A percentile compares a stretch with the other conserved stretches of the same genome.
phyloP scores from a whole-genome alignment of 2,113 vertebrate genomes.

The Ageneiosus marmoratus region DNA sequence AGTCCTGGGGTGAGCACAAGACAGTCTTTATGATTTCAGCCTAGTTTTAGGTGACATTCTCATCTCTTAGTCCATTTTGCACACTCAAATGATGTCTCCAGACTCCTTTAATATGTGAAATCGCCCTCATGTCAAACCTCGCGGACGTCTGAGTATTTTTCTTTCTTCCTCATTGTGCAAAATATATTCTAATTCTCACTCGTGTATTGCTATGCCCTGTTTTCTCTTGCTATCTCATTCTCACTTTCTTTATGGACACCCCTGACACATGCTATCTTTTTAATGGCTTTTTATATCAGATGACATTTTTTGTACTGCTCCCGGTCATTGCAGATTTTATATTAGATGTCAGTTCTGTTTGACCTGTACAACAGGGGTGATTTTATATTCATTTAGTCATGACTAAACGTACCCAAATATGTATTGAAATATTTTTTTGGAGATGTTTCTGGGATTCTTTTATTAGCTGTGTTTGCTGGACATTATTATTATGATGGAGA shows the following conservation, averaged over 20 bases:
- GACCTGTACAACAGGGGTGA: slow-evolving; percentile 4
- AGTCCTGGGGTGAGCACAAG: neutral
- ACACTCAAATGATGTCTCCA: neutral
- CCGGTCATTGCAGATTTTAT: slow-evolving; percentile 13
- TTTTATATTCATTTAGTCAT: slow-evolving; percentile 36
- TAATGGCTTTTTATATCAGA: neutral
- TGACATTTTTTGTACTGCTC: neutral
- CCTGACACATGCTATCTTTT: neutral
- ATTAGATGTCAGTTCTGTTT: slow-evolving; percentile 26
- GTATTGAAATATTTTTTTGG: slow-evolving; percentile 19
- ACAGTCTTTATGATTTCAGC: neutral
- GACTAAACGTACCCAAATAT: neutral
- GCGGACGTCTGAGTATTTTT: neutral
- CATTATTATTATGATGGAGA: neutral
- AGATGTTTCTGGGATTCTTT: slow-evolving; percentile 12
- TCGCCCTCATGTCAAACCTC: neutral
- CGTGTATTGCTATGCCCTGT: neutral
- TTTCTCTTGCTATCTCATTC: neutral
- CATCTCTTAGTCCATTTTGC: neutral
- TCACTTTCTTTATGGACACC: neutral
- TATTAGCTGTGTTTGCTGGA: neutral
- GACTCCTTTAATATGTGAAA: neutral
- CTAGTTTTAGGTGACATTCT: neutral
- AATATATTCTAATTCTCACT: neutral
- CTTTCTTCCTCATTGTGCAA: neutral